Evolutionary conservation across 2,888 invertebrate genomes (phyloP).

Genomic region (Calameuta idolon): DNA sequence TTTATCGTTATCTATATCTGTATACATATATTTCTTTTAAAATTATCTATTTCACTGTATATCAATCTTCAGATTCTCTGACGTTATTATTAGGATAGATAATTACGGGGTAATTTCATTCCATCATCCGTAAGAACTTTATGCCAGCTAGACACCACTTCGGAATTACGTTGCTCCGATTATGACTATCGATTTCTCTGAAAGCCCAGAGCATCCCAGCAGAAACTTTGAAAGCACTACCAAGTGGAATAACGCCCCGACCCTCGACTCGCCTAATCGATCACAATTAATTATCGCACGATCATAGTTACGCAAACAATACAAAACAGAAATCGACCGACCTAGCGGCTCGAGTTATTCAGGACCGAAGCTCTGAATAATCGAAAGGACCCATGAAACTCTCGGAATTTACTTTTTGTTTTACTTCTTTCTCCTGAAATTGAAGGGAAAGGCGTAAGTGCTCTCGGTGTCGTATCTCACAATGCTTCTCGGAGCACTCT

Average conservation of each 20-base stretch:
- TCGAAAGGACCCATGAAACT: background rate
- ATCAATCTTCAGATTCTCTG: background rate
- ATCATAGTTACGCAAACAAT: background rate
- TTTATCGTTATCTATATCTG: background rate
- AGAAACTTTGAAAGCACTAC: background rate
- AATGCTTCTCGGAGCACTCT: background rate
- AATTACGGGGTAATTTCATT: background rate
- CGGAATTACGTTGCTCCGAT: background rate
- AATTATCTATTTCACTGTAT: background rate
- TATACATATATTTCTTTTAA: background rate
- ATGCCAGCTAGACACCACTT: background rate
- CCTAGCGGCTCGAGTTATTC: background rate
- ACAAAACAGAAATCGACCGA: background rate
- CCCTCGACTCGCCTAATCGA: background rate
- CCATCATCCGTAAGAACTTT: background rate
- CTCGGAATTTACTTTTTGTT: background rate
- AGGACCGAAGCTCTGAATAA: background rate
- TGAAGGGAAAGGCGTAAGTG: background rate
- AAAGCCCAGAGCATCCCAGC: background rate
- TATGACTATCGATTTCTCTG: background rate
- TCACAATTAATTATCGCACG: background rate
- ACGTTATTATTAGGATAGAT: background rate
- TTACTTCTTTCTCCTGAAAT: background rate
- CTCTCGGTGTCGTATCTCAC: background rate
- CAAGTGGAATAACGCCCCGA: background rate